Evolutionary conservation across 1,140 invertebrate species (phyloP), one percentile per base, ranked within the genome.

Genomic region (Acromyrmex echinatior): DNA sequence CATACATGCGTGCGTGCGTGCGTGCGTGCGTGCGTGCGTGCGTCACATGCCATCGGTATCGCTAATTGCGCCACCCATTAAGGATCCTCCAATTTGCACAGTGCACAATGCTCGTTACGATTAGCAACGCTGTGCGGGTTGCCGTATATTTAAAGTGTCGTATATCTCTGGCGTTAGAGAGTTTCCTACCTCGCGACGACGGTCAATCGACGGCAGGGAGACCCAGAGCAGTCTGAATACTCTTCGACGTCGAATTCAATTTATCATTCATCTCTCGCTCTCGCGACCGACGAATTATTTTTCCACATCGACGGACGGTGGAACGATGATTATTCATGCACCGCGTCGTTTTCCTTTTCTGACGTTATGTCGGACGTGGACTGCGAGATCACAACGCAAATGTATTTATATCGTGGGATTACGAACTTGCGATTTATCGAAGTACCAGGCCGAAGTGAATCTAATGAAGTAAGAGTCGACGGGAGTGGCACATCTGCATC

Each of bases 81-180:
- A 91, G 85, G 90, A 89, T 91, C 82, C 87, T 91, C 87, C 90
- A 91, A 91, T 91, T 91, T 91, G 87, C 80, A 90, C 86, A 91
- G 87, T 74, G 90, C 89, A 90, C 66, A 70, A 70, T 78, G 81
- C 86, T 90, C 85, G 90, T 91, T 91, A 86, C 89, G 81, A 88
- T 80, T 87, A 77, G 63, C 51, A 49, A 82, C 58, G 73, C 39
- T 62, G 39, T 25, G 73, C 62, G 62, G 51, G 51, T n/a, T 60
- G 63, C 28, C 35, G 78, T 91, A 58, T 88, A 88, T 88, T 88
- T 90, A 79, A 91, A 86, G 89, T 65, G 78, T 49, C 85, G 87
- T 91, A 86, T 87, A 91, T 90, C 81, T 25, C 51, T 51, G 12
- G 53, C n/a, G 49, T 28, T 58, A 56, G 49, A 65, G 18, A 56